phyloP scores from a whole-genome alignment of 2,113 vertebrate genomes.

The Reinhardtius hippoglossoides region DNA sequence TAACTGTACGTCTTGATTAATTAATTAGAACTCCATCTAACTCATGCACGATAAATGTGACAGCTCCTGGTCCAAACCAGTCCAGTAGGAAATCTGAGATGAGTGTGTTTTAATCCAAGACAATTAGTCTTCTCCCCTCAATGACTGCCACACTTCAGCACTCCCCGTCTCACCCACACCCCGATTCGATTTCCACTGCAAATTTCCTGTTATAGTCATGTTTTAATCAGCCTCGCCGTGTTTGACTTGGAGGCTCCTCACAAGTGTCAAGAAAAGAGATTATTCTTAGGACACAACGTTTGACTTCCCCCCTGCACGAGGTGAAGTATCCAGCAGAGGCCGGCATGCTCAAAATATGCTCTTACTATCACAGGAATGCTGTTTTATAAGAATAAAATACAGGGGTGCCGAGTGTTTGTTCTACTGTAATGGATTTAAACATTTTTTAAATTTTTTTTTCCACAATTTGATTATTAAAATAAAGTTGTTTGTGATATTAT shows the following conservation, averaged over 20 bases:
- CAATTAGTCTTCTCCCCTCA: constrained; percentile 46
- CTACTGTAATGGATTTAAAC: too few relatives aligned
- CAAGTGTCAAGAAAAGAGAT: constrained; percentile 51
- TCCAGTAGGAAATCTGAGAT: constrained; percentile 49
- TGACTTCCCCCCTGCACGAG: constrained; percentile 7
- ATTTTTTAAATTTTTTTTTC: too few relatives aligned
- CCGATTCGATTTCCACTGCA: constrained; percentile 54
- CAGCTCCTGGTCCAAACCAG: constrained; percentile 4
- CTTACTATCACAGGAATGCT: background rate
- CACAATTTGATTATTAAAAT: too few relatives aligned
- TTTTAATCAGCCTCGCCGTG: constrained; percentile 60
- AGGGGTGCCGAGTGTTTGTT: too few relatives aligned
- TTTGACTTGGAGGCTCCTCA: constrained; percentile 51
- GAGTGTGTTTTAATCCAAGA: constrained; percentile 52
- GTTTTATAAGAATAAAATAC: too few relatives aligned
- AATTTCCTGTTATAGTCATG: constrained; percentile 69
- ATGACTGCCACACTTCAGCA: constrained; percentile 57
- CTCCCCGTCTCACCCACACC: constrained; percentile 36
- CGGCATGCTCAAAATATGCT: background rate
- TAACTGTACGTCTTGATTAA: constrained; percentile 23
- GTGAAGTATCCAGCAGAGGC: constrained; percentile 9
- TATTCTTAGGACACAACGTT: constrained; percentile 19
- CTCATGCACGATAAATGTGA: constrained; percentile 1
- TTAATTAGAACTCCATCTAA: background rate
- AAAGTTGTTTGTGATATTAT: too few relatives aligned